A percentile compares a stretch with the other conserved stretches of the same genome.
phyloP scores from a whole-genome alignment of 2,888 invertebrate species.

The Shargacucullia verbasci region DNA sequence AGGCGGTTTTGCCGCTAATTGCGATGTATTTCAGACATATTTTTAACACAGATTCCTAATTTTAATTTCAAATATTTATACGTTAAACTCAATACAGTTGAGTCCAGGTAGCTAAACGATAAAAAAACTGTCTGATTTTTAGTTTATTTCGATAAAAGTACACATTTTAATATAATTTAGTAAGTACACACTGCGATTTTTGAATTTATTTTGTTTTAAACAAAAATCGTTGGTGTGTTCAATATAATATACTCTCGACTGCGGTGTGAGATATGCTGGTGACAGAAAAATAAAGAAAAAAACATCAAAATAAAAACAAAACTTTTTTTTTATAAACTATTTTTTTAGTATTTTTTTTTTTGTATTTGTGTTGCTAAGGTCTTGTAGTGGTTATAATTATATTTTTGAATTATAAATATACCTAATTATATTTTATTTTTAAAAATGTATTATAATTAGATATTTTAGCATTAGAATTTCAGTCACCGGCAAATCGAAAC shows the following conservation, averaged over 20 bases:
- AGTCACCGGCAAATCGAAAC: conserved; percentile 16
- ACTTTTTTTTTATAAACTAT: not conserved
- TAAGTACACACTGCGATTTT: conserved; percentile 26
- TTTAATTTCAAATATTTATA: too few species aligned
- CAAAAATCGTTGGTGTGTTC: conserved; percentile 28
- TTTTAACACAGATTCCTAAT: not conserved
- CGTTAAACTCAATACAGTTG: not conserved
- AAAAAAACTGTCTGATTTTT: conserved; percentile 10
- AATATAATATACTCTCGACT: conserved; percentile 22
- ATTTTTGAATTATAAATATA: conserved; percentile 13
- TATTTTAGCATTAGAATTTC: conserved; percentile 10
- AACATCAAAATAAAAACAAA: conserved; percentile 5
- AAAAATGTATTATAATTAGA: conserved; percentile 19
- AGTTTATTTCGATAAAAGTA: conserved; percentile 47
- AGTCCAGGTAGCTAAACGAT: conserved; percentile 24
- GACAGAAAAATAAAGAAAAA: conserved; percentile 3
- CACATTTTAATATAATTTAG: conserved; percentile 10
- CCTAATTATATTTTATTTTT: conserved; percentile 29
- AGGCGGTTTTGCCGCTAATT: conserved; percentile 36
- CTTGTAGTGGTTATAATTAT: conserved; percentile 28
- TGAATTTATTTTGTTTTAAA: conserved; percentile 36
- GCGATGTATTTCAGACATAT: conserved; percentile 7
- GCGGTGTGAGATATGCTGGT: conserved; percentile 17
- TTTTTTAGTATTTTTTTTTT: conserved; percentile 2
- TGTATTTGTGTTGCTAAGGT: conserved; percentile 1